Evolutionary conservation across 1,140 invertebrate genomes (phyloP).

Genomic region (Parapsyche elsis): DNA sequence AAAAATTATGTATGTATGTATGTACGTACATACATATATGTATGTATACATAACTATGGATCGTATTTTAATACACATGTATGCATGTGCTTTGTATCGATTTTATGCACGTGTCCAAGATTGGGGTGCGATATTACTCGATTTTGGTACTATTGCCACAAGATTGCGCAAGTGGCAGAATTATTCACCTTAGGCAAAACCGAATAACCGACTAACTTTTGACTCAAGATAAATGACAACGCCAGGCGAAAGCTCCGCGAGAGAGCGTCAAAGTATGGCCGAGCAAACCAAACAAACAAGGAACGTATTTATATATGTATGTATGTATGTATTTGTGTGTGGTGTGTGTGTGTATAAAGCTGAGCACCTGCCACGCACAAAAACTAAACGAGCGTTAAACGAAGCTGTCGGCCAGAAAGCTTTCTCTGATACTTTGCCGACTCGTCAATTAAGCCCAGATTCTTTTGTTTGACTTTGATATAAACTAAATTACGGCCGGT

Average conservation of each 20-base stretch:
- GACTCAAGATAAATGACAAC: conserved; percentile 16
- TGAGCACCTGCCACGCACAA: conserved; percentile 8
- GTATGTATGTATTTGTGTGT: neutral
- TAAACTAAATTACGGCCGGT: neutral
- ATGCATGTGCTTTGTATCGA: too few species aligned
- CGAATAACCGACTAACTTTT: conserved; percentile 3
- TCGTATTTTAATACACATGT: too few species aligned
- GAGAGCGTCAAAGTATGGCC: conserved; percentile 4
- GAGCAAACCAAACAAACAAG: neutral
- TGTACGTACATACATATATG: too few species aligned
- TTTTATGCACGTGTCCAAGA: too few species aligned
- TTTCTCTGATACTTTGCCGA: conserved; percentile 10
- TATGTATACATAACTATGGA: too few species aligned
- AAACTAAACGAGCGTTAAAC: conserved; percentile 9
- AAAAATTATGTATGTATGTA: neutral
- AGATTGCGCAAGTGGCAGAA: too few species aligned
- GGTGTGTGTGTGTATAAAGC: neutral
- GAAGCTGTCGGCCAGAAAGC: conserved; percentile 13
- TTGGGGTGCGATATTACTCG: too few species aligned
- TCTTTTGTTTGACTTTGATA: conserved; percentile 26
- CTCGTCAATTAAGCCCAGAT: conserved; percentile 19
- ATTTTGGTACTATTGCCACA: too few species aligned
- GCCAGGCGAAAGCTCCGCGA: neutral
- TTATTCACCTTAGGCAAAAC: neutral
- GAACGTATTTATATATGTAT: neutral